These are phyloP conservation scores for Arctocebus calabarensis DNA, from an alignment of 2,797 vertebrate species.

Conservation along the genomic window DNA sequence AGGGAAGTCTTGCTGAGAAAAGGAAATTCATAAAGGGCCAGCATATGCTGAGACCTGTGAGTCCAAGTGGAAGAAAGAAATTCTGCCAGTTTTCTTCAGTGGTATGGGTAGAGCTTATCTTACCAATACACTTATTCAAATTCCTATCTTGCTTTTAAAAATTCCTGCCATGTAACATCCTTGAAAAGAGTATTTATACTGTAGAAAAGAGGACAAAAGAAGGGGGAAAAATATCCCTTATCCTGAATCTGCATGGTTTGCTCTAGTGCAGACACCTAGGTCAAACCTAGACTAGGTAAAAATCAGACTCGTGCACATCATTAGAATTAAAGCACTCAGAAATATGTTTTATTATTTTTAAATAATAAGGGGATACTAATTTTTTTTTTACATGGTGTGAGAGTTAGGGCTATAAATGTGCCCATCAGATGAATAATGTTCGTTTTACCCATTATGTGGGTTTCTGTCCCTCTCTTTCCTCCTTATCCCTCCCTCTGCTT, in stretches of 20 bases:
- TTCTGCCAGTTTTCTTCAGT: slow-evolving; percentile 32
- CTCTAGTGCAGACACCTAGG: background rate
- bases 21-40: slow-evolving; percentile 54
- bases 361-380: background rate
- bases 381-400: background rate
- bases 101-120: background rate
- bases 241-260: background rate
- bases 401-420: background rate
- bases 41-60: slow-evolving; percentile 39
- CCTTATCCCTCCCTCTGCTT: background rate
- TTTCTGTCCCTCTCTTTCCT: background rate
- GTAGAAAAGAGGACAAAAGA: background rate
- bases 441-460: background rate
- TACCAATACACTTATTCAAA: slow-evolving; percentile 36
- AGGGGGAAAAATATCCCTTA: background rate
- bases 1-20: slow-evolving; percentile 1
- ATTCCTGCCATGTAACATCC: background rate
- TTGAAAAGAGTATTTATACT: background rate
- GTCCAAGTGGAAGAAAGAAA: background rate
- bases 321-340: slow-evolving; percentile 6
- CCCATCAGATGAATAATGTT: background rate
- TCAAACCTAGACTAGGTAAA: background rate
- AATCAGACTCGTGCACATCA: background rate
- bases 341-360: background rate
- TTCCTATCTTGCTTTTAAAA: slow-evolving; percentile 39